Base-by-base conservation (phyloP, 2,113 vertebrate genomes). In the Esox niger region DNA sequence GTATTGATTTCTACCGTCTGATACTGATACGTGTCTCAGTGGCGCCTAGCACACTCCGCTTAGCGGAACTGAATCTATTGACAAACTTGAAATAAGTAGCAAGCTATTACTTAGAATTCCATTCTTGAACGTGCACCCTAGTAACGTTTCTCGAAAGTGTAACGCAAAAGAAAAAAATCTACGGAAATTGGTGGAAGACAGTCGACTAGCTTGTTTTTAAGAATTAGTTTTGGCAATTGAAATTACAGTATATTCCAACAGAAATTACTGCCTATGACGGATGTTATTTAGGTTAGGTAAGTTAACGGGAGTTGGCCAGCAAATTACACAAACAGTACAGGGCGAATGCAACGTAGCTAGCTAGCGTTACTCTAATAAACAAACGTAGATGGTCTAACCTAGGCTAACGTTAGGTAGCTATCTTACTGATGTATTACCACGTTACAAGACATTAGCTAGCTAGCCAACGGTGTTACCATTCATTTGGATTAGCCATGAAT, bases 111-210 rank as follows among this genome's bases (percentile, higher is more conserved):
- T n/a, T n/a, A n/a, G n/a, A n/a, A 43, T 43, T 43, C 38, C 1
- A 43, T 17, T 43, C 38, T 43, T 43, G 38, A 43, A 43, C 15
- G 38, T 43, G 13, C 38, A 43, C 38, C 38, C 47, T 52, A n/a
- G 47, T 52, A 52, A 52, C 47, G 47, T 52, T 52, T 21, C 20
- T 15, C 47, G 47, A n/a, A 52, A 52, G 47, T 52, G 47, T 52
- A 52, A 52, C 47, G 47, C 47, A 52, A 21, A n/a, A 52, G 6
- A 52, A 21, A 52, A n/a, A 52, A 5, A 21, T 21, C n/a, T 6
- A 52, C 47, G 20, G 47, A 52, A 52, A 52, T 21, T 43, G 38
- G 17, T 43, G 13, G 38, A 17, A 15, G 38, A 43, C 5, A 43
- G 35, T 38, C 35, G 13, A 13, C 13, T 43, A 15, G 47, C 6